phyloP scores from a whole-genome alignment of 2,888 invertebrate genomes.

The Synanthedon tipuliformis region DNA sequence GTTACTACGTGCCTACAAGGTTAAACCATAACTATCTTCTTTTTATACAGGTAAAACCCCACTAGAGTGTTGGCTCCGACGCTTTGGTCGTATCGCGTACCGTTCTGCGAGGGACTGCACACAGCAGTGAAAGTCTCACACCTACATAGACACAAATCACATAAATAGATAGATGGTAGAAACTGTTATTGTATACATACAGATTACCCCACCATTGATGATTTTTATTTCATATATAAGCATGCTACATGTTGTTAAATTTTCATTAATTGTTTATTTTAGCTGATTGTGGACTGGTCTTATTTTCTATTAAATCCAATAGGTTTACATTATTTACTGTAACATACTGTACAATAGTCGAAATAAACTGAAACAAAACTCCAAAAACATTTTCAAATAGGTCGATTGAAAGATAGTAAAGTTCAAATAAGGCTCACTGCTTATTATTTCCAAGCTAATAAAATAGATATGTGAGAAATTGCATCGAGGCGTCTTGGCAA shows the following conservation, averaged over 20 bases:
- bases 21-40: neutral
- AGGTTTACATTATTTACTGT: constrained; percentile 6
- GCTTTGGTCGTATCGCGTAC: constrained; percentile 13
- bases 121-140: neutral
- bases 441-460: constrained; percentile 2
- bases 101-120: constrained; percentile 15
- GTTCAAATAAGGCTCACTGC: neutral
- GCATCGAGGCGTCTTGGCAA: constrained; percentile 31
- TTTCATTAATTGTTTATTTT: too few relatives aligned
- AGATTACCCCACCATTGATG: too few relatives aligned
- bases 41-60: constrained; percentile 52
- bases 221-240: too few relatives aligned
- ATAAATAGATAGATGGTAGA: neutral
- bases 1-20: too few relatives aligned
- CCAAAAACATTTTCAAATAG: constrained; percentile 1
- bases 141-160: neutral
- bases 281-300: too few relatives aligned
- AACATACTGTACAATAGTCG: constrained; percentile 2
- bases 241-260: too few relatives aligned
- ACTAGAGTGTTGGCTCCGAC: constrained; percentile 47
- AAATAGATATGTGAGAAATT: constrained; percentile 47
- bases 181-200: neutral
- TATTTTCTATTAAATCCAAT: too few relatives aligned
- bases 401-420: constrained; percentile 5
- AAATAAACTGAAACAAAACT: neutral